Evolutionary conservation across 2,797 vertebrate genomes (phyloP).

Genomic region (Tangara arthus): DNA sequence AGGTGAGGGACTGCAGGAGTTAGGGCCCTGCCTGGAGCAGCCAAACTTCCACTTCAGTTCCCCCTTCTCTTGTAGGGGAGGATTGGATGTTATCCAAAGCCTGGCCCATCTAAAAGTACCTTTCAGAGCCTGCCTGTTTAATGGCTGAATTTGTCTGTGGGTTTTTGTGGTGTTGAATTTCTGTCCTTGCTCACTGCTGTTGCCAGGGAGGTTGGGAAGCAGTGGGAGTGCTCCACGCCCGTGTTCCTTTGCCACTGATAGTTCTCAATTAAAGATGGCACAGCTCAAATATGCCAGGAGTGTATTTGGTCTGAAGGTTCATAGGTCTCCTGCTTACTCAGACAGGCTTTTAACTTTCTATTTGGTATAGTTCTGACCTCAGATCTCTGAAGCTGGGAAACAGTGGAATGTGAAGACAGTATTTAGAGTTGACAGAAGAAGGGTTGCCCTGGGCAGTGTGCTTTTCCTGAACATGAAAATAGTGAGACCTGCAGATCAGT

Average conservation of each 20-base stretch:
- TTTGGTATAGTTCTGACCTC: not conserved
- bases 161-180: not conserved
- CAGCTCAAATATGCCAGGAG: rapidly evolving
- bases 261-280: not conserved
- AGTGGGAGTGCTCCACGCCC: not conserved
- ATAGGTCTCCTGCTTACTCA: not conserved
- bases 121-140: not conserved
- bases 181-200: not conserved
- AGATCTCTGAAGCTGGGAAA: not conserved
- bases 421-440: not conserved
- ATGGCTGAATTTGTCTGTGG: rapidly evolving
- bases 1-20: rapidly evolving
- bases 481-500: not conserved
- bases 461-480: not conserved
- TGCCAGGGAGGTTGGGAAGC: not conserved
- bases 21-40: not conserved
- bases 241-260: not conserved
- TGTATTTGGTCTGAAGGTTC: not conserved
- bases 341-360: not conserved
- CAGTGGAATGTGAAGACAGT: not conserved
- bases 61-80: not conserved
- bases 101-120: not conserved
- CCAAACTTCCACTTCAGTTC: not conserved
- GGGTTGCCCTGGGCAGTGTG: not conserved
- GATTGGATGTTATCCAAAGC: not conserved